Evolutionary conservation across 2,797 vertebrate genomes (phyloP).

Genomic region (Neosalanx taihuensis): DNA sequence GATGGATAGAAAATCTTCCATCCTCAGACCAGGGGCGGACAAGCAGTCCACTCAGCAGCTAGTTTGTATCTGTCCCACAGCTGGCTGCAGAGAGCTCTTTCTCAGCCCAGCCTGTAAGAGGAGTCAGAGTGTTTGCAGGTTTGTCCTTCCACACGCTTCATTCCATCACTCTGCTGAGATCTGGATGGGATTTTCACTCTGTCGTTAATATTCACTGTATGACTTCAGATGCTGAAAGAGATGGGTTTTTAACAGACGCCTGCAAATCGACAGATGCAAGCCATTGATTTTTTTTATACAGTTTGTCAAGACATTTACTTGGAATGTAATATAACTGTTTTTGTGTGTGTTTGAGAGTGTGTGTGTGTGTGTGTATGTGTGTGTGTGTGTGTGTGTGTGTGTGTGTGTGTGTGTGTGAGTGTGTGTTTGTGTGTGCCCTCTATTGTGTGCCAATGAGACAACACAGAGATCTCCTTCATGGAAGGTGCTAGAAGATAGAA

Average conservation of each 20-base stretch:
- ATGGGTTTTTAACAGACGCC: too few relatives aligned
- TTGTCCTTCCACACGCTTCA: not conserved
- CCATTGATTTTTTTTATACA: too few relatives aligned
- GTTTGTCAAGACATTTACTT: too few relatives aligned
- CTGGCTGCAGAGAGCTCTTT: constrained; percentile 18
- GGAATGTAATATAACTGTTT: not conserved
- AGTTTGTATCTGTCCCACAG: constrained; percentile 22
- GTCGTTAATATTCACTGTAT: too few relatives aligned
- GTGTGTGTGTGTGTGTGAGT: not conserved
- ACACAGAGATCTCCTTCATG: constrained; percentile 17
- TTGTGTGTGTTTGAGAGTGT: not conserved
- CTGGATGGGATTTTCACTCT: too few relatives aligned
- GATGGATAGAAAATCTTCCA: not conserved
- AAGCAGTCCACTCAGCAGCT: not conserved
- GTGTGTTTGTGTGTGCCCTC: constrained; percentile 1
- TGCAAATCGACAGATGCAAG: too few relatives aligned
- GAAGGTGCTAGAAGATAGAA: constrained; percentile 15
- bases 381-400: constrained; percentile 7
- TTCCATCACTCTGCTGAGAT: not conserved
- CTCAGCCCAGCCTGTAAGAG: constrained; percentile 13
- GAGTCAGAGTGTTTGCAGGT: constrained; percentile 3
- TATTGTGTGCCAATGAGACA: not conserved
- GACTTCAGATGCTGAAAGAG: too few relatives aligned
- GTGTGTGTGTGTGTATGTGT: not conserved
- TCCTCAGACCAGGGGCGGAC: not conserved